phyloP scores from a whole-genome alignment of 2,113 vertebrate genomes.

The Catharus fuscescens region DNA sequence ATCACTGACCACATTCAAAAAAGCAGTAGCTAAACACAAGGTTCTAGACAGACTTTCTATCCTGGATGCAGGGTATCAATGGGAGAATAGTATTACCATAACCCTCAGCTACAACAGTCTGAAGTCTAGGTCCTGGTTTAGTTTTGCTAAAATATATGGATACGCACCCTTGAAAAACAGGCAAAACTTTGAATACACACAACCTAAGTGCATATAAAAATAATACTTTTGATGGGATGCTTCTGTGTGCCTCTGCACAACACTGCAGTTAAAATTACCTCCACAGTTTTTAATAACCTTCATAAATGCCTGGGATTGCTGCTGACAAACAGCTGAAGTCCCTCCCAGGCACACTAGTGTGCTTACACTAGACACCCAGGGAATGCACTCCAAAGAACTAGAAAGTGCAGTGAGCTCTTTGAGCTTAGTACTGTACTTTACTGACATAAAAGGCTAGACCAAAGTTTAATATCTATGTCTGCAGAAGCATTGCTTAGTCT shows the following conservation, averaged over 20 bases:
- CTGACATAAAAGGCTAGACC: not conserved
- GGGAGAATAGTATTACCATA: not conserved
- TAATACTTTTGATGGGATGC: not conserved
- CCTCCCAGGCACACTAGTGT: not conserved
- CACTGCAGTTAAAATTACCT: not conserved
- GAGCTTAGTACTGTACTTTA: not conserved
- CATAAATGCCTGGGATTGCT: not conserved
- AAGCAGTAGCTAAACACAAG: not conserved
- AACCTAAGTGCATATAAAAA: not conserved
- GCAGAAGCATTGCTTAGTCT: not conserved
- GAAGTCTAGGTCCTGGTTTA: not conserved
- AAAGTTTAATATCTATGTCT: not conserved
- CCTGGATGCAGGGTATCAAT: not conserved
- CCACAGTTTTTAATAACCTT: not conserved
- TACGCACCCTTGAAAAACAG: not conserved
- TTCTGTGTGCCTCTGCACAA: not conserved
- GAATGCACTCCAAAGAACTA: not conserved
- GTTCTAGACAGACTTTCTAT: not conserved
- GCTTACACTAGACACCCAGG: not conserved
- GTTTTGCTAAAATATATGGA: not conserved
- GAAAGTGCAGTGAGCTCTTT: not conserved
- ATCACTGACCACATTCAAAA: not conserved
- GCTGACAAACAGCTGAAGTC: not conserved
- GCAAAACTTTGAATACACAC: not conserved
- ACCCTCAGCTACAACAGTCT: not conserved